These are phyloP conservation scores for Festucalex cinctus DNA, from an alignment of 2,113 vertebrate genomes.

Conservation along the genomic window DNA sequence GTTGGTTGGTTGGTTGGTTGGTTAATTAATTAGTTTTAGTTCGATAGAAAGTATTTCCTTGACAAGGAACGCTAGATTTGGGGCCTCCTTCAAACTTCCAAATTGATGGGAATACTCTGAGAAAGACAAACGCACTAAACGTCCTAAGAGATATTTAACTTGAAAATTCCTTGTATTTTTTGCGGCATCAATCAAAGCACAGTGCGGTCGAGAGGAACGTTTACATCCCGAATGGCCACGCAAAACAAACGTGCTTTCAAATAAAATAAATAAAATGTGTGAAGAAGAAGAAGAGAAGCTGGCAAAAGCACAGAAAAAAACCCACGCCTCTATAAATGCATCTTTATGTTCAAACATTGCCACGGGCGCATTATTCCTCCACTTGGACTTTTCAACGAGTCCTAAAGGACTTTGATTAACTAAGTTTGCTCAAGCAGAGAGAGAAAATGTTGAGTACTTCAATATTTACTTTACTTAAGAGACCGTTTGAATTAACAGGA, in stretches of 20 bases:
- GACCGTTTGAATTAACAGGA: neutral
- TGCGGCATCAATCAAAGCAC: conserved; percentile 35
- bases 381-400: conserved; percentile 39
- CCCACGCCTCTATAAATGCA: conserved; percentile 20
- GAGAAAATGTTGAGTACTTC: neutral
- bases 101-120: conserved; percentile 55
- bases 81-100: conserved; percentile 52
- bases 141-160: conserved; percentile 65
- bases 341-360: conserved; percentile 35
- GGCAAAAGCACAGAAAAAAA: conserved; percentile 3
- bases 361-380: conserved; percentile 41
- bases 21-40: no score
- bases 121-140: conserved; percentile 38
- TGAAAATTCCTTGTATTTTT: conserved; percentile 50
- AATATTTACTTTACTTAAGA: neutral
- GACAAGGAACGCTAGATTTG: no score
- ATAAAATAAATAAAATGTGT: conserved; percentile 18
- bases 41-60: no score
- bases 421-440: conserved; percentile 52
- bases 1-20: no score
- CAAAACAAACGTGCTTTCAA: conserved; percentile 49
- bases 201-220: conserved; percentile 44
- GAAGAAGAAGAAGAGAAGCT: conserved; percentile 1
- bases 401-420: conserved; percentile 39
- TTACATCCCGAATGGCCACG: conserved; percentile 35